Percentiles rank a stretch among this genome's conserved stretches.
phyloP scores from a whole-genome alignment of 1,140 invertebrate genomes.

The Zaprionus gabonicus region DNA sequence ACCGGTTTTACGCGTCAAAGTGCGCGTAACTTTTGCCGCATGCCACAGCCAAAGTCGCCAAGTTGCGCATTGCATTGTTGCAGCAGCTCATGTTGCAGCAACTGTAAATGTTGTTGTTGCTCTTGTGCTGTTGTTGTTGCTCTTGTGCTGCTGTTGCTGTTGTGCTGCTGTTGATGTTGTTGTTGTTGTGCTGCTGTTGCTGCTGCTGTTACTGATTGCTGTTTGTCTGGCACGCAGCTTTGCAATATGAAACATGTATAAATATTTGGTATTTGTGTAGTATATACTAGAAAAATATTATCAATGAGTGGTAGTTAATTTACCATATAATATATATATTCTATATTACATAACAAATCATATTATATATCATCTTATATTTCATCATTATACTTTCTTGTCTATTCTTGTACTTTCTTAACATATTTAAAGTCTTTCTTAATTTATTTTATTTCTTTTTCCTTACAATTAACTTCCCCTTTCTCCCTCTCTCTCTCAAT shows the following conservation, averaged over 20 bases:
- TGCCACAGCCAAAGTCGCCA: constrained; percentile 52
- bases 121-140: constrained; percentile 18
- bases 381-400: too few species aligned
- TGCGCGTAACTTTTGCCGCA: constrained; percentile 78
- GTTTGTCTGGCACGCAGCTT: background rate
- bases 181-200: constrained; percentile 29
- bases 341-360: too few species aligned
- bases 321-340: too few species aligned
- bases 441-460: background rate
- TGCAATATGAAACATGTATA: background rate
- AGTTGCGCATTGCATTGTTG: constrained; percentile 60
- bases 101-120: constrained; percentile 14
- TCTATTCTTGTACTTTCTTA: background rate
- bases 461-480: background rate
- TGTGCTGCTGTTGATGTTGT: constrained; percentile 10
- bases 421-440: background rate
- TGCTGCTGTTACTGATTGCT: constrained; percentile 37
- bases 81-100: constrained; percentile 22
- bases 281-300: too few species aligned
- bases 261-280: background rate
- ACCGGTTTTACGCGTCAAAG: constrained; percentile 80
- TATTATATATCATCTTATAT: too few species aligned
- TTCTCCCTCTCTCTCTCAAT: background rate
- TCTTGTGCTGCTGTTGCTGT: constrained; percentile 37
- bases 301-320: too few species aligned